These are phyloP conservation scores for Caenorhabditis parvicauda DNA, from an alignment of 2,888 invertebrate genomes.

Conservation along the genomic window DNA sequence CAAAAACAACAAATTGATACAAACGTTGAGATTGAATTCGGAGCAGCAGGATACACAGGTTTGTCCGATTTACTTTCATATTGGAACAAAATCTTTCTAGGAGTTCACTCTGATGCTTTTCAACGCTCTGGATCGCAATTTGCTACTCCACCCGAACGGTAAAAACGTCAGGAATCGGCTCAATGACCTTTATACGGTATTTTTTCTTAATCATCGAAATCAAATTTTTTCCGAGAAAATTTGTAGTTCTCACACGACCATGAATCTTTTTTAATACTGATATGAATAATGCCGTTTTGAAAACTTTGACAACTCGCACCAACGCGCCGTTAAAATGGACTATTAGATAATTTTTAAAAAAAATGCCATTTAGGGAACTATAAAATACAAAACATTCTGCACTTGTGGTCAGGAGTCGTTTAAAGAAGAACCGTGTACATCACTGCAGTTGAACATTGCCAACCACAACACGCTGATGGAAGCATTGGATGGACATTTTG, in stretches of 20 bases:
- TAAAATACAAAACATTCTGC: slow-evolving; percentile 23
- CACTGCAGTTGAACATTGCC: slow-evolving; percentile 48
- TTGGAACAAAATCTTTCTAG: slow-evolving; percentile 4
- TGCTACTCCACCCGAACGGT: slow-evolving; percentile 54
- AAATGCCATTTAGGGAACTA: not conserved
- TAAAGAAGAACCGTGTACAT: slow-evolving; percentile 11
- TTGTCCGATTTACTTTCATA: not conserved
- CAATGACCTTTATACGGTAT: slow-evolving; percentile 12
- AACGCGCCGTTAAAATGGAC: too few species aligned
- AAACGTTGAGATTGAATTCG: slow-evolving; percentile 41
- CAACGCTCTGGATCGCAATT: slow-evolving; percentile 51
- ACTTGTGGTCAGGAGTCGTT: slow-evolving; percentile 34
- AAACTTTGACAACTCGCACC: too few species aligned
- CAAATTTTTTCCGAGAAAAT: not conserved
- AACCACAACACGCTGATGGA: slow-evolving; percentile 42
- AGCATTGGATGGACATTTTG: slow-evolving; percentile 43
- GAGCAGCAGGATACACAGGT: slow-evolving; percentile 57
- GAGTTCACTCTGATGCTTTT: slow-evolving; percentile 58
- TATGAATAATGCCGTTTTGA: too few species aligned
- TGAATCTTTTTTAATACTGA: too few species aligned
- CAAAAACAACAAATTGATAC: slow-evolving; percentile 32
- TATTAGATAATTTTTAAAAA: too few species aligned
- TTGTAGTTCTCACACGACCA: too few species aligned
- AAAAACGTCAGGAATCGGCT: slow-evolving; percentile 22
- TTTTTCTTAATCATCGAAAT: not conserved